Conservation (phyloP, 2,888 invertebrate species). For the Drosophila nr. medialis region DNA sequence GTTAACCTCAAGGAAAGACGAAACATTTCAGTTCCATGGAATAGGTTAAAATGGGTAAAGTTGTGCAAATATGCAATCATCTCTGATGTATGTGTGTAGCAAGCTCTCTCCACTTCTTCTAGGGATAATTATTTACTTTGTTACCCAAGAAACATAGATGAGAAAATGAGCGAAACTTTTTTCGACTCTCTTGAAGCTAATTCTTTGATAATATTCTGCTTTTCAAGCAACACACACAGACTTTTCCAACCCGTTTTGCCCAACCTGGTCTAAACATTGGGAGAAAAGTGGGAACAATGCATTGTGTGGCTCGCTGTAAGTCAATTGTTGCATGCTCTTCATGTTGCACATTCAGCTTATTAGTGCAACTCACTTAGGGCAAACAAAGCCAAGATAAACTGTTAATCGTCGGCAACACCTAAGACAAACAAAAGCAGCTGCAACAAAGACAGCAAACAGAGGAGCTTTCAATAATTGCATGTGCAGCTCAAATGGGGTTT, state of each 20-base stretch:
- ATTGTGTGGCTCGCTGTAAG: constrained; percentile 15
- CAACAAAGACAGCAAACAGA: constrained; percentile 19
- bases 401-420: constrained; percentile 69
- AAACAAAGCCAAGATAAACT: constrained; percentile 69
- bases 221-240: not conserved
- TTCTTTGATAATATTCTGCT: not conserved
- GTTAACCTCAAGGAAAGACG: not conserved
- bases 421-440: constrained; percentile 56
- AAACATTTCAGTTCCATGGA: not conserved
- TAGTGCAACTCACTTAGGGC: constrained; percentile 62
- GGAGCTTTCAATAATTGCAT: constrained; percentile 50
- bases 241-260: not conserved
- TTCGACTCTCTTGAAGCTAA: not conserved
- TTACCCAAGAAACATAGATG: not conserved
- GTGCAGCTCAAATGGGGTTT: constrained; percentile 22
- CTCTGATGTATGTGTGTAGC: not conserved
- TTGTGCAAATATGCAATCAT: not conserved
- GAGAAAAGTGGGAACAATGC: not conserved
- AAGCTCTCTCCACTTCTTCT: not conserved
- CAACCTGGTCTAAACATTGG: no score
- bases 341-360: constrained; percentile 58
- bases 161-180: not conserved
- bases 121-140: not conserved
- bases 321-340: constrained; percentile 43
- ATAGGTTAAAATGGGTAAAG: not conserved